Evolutionary conservation across 2,888 invertebrate genomes (phyloP), one percentile per base, ranked within the genome.

Genomic region (Urechis unicinctus): DNA sequence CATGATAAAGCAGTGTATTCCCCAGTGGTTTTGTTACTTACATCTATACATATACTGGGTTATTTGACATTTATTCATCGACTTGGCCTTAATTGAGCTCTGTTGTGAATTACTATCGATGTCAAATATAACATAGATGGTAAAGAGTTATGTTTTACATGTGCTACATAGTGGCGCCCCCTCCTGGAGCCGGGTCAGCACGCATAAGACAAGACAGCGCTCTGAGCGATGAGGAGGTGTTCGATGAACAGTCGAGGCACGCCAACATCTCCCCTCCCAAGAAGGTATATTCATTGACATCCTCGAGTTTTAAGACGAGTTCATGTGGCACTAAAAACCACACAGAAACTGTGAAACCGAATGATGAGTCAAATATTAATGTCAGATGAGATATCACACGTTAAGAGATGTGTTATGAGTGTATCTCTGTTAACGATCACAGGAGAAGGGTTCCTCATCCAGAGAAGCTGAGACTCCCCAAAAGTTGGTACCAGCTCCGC

Each of bases 401-500:
- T 13, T 6, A 36, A 6, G 36, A 13, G 9, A 36, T 13, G 9
- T 13, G 36, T 13, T 13, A 13, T 13, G 13, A 6, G 9, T 6
- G 36, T 13, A 13, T 36, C 36, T 36, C 9, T 13, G 36, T 36
- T 13, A 13, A 13, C 36, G 36, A 13, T 13, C 25, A n/a, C 45
- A 50, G 21, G 43, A 44, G 4, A 25, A 42, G 21, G 21, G n/a
- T n/a, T n/a, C n/a, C n/a, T n/a, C n/a, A n/a, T n/a, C n/a, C n/a
- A n/a, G n/a, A 26, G 9, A 26, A 48, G 48, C 24, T 9, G 9
- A 48, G 6, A 48, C 6, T 48, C 48, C 21, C 48, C 26, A 6
- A 24, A 51, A 56, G 28, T 26, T 61, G 21, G 68, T 75, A n/a
- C 73, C 73, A 2, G 75, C 76, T 1, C 75, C 75, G 6, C 71